These are phyloP conservation scores for Brachystomella parvula DNA, from an alignment of 1,140 invertebrate genomes.

Conservation along the genomic window DNA sequence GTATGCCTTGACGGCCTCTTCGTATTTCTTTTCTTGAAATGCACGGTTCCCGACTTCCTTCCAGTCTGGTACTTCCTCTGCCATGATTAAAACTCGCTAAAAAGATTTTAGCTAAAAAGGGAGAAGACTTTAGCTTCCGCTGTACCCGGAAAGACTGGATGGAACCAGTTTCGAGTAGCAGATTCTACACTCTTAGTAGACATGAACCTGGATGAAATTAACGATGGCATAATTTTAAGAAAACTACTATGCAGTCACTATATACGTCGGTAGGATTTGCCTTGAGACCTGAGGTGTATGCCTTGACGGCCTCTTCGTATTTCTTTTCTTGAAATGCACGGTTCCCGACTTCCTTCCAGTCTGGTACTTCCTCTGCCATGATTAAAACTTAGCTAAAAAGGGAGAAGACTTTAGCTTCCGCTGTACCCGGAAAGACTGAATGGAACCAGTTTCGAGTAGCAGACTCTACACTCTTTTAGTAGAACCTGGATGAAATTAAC, in stretches of 20 bases:
- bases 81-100: background rate
- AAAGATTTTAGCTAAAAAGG: background rate
- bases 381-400: background rate
- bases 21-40: constrained; percentile 3
- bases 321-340: background rate
- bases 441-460: background rate
- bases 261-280: background rate
- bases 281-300: constrained; percentile 1
- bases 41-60: background rate
- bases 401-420: background rate
- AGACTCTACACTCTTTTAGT: background rate
- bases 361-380: background rate
- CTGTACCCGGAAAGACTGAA: background rate
- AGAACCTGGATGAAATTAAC: too few species aligned
- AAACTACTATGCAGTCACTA: too few species aligned
- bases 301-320: background rate
- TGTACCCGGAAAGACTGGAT: background rate
- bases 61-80: background rate
- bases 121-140: background rate
- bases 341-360: constrained; percentile 7
- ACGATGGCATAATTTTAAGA: too few species aligned
- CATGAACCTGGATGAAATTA: too few species aligned
- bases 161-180: background rate
- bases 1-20: background rate
- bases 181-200: background rate